Evolutionary conservation across 2,888 invertebrate species (phyloP).

Genomic region (Ptychoptera contaminata): DNA sequence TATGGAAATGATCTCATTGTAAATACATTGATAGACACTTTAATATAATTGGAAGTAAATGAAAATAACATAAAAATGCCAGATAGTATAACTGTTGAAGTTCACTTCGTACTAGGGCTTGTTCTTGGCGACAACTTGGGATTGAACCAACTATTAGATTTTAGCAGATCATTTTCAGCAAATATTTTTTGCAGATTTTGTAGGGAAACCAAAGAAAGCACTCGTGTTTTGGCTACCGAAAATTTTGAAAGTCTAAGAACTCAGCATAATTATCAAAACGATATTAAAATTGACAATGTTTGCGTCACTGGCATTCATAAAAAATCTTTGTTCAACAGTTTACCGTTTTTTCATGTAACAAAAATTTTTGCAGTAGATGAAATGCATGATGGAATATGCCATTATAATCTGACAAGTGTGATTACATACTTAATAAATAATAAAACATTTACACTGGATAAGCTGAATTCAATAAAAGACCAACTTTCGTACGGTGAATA

Average conservation of each 20-base stretch:
- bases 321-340: constrained; percentile 6
- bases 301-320: too few species aligned
- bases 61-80: constrained; percentile 1
- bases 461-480: too few species aligned
- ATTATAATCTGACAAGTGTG: constrained; percentile 8
- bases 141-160: constrained; percentile 7
- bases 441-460: constrained; percentile 9
- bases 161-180: constrained; percentile 9
- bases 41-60: constrained; percentile 5
- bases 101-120: too few species aligned
- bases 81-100: constrained; percentile 7
- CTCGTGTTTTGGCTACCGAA: constrained; percentile 4
- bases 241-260: constrained; percentile 6
- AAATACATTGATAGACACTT: constrained; percentile 1
- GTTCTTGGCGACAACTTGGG: too few species aligned
- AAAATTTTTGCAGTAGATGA: constrained; percentile 9
- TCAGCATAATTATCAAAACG: constrained; percentile 7
- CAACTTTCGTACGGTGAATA: constrained; percentile 12
- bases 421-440: constrained; percentile 8
- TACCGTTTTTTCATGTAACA: constrained; percentile 8
- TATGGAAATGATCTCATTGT: constrained; percentile 1
- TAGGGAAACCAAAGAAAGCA: constrained; percentile 1
- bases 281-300: constrained; percentile 3
- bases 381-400: constrained; percentile 11
- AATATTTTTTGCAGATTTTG: constrained; percentile 8